Conservation (phyloP, 2,797 vertebrate genomes). For the Sciurus vulgaris region DNA sequence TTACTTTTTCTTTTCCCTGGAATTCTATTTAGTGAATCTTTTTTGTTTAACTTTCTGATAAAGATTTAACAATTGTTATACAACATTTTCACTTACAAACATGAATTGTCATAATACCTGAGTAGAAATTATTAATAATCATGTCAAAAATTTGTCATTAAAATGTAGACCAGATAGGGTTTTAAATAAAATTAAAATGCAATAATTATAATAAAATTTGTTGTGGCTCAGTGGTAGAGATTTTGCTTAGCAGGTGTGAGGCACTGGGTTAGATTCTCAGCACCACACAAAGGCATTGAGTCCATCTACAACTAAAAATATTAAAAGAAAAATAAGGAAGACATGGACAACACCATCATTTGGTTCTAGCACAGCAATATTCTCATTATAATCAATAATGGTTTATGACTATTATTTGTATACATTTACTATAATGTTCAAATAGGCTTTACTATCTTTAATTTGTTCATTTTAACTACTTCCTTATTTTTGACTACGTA, state of each 20-base stretch:
- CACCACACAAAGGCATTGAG: too few species aligned
- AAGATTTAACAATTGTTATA: background rate
- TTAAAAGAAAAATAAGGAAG: background rate
- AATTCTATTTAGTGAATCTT: background rate
- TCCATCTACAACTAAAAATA: too few species aligned
- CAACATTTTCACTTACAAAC: background rate
- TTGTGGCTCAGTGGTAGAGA: too few species aligned
- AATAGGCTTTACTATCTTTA: background rate
- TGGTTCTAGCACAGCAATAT: background rate
- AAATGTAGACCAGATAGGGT: background rate
- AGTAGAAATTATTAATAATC: background rate
- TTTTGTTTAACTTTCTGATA: background rate
- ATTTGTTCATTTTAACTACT: background rate
- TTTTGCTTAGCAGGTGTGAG: too few species aligned
- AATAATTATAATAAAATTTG: background rate
- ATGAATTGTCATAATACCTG: background rate
- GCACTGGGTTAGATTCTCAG: too few species aligned
- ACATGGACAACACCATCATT: background rate
- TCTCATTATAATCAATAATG: background rate
- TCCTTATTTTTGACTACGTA: background rate
- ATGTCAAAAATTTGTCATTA: background rate
- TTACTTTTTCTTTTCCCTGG: background rate
- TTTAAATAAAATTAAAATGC: background rate
- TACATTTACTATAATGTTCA: background rate
- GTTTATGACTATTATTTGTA: background rate